Conservation (phyloP, 37 sponge, comb jelly and placozoan species). For the Diacarnus erythraeanus region DNA sequence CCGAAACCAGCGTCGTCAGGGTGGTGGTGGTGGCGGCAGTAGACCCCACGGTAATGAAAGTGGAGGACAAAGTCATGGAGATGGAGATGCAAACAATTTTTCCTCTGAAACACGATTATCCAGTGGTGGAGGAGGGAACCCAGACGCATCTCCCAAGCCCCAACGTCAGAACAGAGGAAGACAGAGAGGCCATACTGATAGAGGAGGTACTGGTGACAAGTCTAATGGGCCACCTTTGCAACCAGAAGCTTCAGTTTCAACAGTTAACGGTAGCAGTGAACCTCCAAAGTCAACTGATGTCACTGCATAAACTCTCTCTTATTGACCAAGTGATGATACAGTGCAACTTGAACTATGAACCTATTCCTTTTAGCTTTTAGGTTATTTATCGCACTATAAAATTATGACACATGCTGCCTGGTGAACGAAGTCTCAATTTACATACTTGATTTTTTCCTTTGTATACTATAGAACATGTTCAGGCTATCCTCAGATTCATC, state of each 20-base stretch:
- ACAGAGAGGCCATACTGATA: not conserved
- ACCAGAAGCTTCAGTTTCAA: not conserved
- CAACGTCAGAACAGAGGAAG: constrained; percentile 11
- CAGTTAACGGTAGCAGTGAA: not conserved
- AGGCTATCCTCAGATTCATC: no score
- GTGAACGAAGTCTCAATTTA: no score
- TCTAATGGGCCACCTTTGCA: not conserved
- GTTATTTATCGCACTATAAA: not conserved
- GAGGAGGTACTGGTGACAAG: not conserved
- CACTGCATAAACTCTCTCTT: not conserved
- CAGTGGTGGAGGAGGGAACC: not conserved
- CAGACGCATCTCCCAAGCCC: not conserved
- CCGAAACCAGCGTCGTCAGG: constrained; percentile 9
- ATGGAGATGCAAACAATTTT: not conserved
- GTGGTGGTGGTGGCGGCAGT: not conserved
- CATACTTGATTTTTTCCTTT: no score
- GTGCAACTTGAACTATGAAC: not conserved
- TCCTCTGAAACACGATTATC: no score
- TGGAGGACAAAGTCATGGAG: not conserved
- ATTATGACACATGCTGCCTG: no score
- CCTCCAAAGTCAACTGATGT: not conserved
- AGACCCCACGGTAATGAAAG: not conserved
- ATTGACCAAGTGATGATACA: not conserved
- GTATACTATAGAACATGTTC: no score
- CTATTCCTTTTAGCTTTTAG: not conserved